Base-by-base conservation (phyloP, 1,140 invertebrate species). In the Ceratina japonica region DNA sequence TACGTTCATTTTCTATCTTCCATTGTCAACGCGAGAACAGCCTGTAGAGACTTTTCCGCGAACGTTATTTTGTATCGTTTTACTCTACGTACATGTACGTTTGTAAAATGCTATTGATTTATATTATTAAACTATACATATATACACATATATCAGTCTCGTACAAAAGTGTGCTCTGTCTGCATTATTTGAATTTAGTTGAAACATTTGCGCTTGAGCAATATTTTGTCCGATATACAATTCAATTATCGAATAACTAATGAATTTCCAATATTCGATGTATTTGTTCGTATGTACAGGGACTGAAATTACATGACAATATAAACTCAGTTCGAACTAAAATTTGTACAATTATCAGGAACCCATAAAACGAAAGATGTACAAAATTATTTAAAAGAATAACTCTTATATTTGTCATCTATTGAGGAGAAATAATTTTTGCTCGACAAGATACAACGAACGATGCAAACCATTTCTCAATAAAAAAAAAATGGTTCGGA, bases 101-200 rank as follows among this genome's bases (percentile, higher is more conserved):
- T 89, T 90, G 81, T 88, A 89, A 90, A 75, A 86, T 74, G 85
- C 71, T 79, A 83, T 86, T 89, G 84, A 89, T 90, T 90, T 90
- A 86, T 89, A 88, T 88, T 78, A 90, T 90, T 84, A 82, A 87
- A 87, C 79, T 85, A 82, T 86, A 83, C 82, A 75, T 75, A 76
- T 64, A 81, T 65, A 71, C 56, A 73, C 75, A 62, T 20, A 68
- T 68, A 81, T 65, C 62, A 79, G 83, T 88, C 76, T 80, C 82
- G 72, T 86, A 83, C 31, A 82, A 10, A 84, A 56, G 66, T 66
- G 22, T 54, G 61, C 51, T 31, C 4, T 31, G 27, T 31, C 27
- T 31, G 4, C 1, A 31, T 31, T 31, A 44, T 44, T 44, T 44
- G 10, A 44, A 44, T 44, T 44, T 44, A 7, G 10, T 44, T 44